Evolutionary conservation across 2,113 vertebrate species (phyloP).

Genomic region (Vulpes vulpes): DNA sequence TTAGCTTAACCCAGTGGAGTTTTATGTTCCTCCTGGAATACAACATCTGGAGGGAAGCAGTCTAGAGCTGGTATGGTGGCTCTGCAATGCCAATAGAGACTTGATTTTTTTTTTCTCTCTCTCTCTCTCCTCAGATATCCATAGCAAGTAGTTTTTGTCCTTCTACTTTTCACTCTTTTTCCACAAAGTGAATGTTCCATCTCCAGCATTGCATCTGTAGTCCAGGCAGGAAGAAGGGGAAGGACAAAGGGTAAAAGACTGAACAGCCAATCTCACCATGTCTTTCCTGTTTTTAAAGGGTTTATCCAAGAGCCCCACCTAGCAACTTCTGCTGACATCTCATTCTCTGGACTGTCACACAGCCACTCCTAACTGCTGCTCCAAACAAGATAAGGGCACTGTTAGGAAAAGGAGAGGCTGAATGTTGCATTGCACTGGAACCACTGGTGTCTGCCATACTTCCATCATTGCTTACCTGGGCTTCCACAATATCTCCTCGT

Average conservation of each 20-base stretch:
- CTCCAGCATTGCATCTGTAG: background rate
- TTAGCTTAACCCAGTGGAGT: background rate
- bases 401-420: background rate
- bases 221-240: background rate
- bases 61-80: no score
- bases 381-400: background rate
- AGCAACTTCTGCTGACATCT: background rate
- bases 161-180: background rate
- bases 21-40: background rate
- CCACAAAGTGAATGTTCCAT: background rate
- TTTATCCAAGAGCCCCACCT: background rate
- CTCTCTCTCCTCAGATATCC: background rate
- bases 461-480: background rate
- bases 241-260: background rate
- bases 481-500: background rate
- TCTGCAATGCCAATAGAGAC: background rate
- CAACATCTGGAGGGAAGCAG: background rate
- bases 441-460: background rate
- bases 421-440: background rate
- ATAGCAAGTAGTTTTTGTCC: conserved; percentile 15
- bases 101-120: background rate
- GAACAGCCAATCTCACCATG: background rate
- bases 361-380: background rate
- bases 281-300: conserved; percentile 37
- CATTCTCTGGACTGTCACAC: background rate